Evolutionary conservation across 2,888 invertebrate genomes (phyloP).

Genomic region (Agrochola lota): DNA sequence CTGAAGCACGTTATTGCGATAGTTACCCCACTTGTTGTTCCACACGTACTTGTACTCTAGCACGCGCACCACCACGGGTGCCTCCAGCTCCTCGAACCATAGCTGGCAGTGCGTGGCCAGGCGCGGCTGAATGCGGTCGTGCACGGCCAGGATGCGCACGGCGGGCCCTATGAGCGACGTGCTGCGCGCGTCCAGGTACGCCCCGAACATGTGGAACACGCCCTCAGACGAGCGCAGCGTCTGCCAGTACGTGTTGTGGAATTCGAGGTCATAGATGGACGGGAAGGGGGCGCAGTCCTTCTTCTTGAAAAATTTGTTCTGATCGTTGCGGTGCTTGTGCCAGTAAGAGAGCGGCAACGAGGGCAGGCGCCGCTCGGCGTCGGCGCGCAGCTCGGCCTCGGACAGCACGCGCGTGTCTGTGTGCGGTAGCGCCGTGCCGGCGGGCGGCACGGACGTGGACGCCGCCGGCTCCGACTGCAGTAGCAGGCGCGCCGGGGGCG

Average conservation of each 20-base stretch:
- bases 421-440: slow-evolving; percentile 68
- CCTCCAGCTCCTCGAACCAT: slow-evolving; percentile 96
- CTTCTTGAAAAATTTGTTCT: slow-evolving; percentile 92
- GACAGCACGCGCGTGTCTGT: slow-evolving; percentile 84
- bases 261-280: slow-evolving; percentile 96
- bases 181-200: slow-evolving; percentile 95
- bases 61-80: slow-evolving; percentile 95
- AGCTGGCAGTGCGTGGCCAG: slow-evolving; percentile 96
- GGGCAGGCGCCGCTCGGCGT: slow-evolving; percentile 95
- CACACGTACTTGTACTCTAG: slow-evolving; percentile 98
- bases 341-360: slow-evolving; percentile 96
- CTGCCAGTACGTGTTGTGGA: slow-evolving; percentile 98
- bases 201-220: slow-evolving; percentile 97
- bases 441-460: slow-evolving; percentile 68
- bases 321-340: slow-evolving; percentile 95
- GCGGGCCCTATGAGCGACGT: slow-evolving; percentile 95
- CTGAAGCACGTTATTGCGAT: slow-evolving; percentile 97
- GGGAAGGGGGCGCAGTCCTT: slow-evolving; percentile 96
- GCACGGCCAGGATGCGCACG: slow-evolving; percentile 96
- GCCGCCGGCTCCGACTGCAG: slow-evolving; percentile 76
- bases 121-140: slow-evolving; percentile 96
- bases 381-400: slow-evolving; percentile 94
- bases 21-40: slow-evolving; percentile 98
- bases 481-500: slow-evolving; percentile 72
- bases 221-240: slow-evolving; percentile 95